Base-by-base conservation (phyloP, 1,140 invertebrate species). In the Diploscapter pachys region DNA sequence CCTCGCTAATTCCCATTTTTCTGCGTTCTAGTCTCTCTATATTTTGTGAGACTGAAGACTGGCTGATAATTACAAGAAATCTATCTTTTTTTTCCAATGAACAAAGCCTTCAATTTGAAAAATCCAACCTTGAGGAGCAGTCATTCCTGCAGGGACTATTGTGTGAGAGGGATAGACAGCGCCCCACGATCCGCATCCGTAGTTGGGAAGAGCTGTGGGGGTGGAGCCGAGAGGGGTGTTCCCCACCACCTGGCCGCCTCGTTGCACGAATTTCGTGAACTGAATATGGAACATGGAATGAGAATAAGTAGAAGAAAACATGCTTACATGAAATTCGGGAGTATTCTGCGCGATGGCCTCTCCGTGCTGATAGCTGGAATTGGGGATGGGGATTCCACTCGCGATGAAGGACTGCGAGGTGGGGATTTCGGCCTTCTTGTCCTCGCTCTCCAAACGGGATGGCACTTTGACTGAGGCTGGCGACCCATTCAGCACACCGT, bases 191-290 rank as follows among this genome's bases (percentile, higher is more conserved):
- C 81, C 81, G 62, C 79, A 83, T 48, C 81, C 82, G 70, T 83
- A 83, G 72, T 82, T 83, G 3, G 82, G 71, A 4, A 82, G 81
- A 51, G 82, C 76, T 5, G 81, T 85, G 4, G 81, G 79, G 13
- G 83, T 82, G 52, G 51, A 56, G 6, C 76, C 72, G 50, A 57
- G 55, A 3, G 73, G 79, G 8, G 50, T 59, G 63, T 77, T 78
- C 5, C 65, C 79, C 48, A 64, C 61, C 8, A 74, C 70, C 31
- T 63, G n/a, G 48, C 56, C 50, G 4, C 75, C 75, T 49, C 75
- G 69, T 69, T 74, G 73, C 49, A 66, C 50, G 6, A 74, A 51
- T 51, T 66, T 65, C 50, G 73, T 74, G 48, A 68, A 68, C 66
- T 68, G 31, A 6, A 11, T 59, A 31, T 59, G 57, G 51, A 65